Evolutionary conservation across 2,113 vertebrate species (phyloP).

Genomic region (Corvus moneduloides): DNA sequence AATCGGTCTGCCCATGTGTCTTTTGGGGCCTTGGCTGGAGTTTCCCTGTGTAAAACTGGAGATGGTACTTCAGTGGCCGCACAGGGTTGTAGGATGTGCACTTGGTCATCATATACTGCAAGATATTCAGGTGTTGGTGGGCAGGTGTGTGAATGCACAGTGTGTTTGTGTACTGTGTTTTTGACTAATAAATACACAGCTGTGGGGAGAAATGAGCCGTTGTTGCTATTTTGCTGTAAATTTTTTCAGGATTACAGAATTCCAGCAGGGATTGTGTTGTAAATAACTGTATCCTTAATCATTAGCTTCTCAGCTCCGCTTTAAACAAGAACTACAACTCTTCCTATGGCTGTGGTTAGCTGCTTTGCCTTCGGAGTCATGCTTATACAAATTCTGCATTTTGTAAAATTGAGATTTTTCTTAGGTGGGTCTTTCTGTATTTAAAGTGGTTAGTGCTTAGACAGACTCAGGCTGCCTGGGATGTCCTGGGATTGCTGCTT

Average conservation of each 20-base stretch:
- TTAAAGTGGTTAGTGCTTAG: background rate
- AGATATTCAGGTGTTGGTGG: background rate
- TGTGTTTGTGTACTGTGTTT: background rate
- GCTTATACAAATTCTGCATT: background rate
- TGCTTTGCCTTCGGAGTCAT: background rate
- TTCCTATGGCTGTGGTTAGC: background rate
- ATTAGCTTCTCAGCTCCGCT: background rate
- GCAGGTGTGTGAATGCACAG: background rate
- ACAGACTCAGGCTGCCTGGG: background rate
- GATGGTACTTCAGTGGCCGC: background rate
- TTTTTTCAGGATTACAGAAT: background rate
- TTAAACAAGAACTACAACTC: background rate
- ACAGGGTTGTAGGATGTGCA: rapidly evolving
- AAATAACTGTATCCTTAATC: background rate
- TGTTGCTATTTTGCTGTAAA: background rate
- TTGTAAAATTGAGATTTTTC: background rate
- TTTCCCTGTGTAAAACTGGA: background rate
- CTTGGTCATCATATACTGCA: background rate
- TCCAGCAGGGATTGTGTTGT: background rate
- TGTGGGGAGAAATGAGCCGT: rapidly evolving
- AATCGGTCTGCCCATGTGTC: background rate
- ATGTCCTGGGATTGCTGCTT: background rate
- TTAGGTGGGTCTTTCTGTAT: background rate
- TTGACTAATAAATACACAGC: background rate
- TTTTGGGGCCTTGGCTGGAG: background rate